Conservation (phyloP, 2,888 invertebrate species). For the Ormyrus thymus region DNA sequence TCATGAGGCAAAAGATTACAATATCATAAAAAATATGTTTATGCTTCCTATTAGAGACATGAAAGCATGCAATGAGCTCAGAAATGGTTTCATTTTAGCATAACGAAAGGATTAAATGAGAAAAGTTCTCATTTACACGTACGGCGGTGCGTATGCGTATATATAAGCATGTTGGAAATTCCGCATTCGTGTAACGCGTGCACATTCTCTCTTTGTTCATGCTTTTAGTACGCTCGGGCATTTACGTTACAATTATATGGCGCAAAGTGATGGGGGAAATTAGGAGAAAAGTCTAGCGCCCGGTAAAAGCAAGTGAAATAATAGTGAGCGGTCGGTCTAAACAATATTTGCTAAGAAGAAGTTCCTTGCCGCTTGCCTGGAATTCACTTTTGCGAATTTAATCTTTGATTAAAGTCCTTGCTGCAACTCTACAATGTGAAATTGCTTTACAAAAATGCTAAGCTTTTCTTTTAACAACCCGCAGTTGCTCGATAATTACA, state of each 20-base stretch:
- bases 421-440: background rate
- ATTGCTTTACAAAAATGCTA: too few species aligned
- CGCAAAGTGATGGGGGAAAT: background rate
- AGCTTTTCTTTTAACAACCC: too few species aligned
- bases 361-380: too few species aligned
- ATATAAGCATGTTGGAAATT: background rate
- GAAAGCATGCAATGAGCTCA: background rate
- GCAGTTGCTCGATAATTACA: too few species aligned
- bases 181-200: background rate
- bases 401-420: background rate
- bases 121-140: background rate
- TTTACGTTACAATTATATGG: constrained; percentile 6
- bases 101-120: constrained; percentile 20
- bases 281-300: too few species aligned
- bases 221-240: background rate
- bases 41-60: too few species aligned
- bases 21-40: too few species aligned
- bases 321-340: too few species aligned
- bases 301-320: too few species aligned
- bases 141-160: background rate
- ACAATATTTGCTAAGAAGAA: too few species aligned
- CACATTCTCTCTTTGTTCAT: background rate
- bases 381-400: too few species aligned
- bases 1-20: too few species aligned
- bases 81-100: background rate